Conservation (phyloP, 2,113 vertebrate genomes). For the Cnemophilus loriae region DNA sequence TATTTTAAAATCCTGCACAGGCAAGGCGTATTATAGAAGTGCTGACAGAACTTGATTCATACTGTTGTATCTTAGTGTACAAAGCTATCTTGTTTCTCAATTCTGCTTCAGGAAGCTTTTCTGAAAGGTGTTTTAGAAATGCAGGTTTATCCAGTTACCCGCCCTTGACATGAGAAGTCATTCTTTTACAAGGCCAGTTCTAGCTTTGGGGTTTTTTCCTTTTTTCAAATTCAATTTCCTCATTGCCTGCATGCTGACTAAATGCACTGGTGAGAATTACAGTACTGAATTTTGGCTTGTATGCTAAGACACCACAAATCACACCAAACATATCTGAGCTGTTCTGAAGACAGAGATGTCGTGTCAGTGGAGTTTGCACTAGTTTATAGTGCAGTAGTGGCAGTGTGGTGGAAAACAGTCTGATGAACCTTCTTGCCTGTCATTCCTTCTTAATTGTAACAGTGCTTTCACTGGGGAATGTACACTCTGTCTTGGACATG, state of each 20-base stretch:
- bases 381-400: not conserved
- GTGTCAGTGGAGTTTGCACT: not conserved
- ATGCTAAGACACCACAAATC: not conserved
- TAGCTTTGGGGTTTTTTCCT: not conserved
- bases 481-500: not conserved
- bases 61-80: not conserved
- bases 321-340: not conserved
- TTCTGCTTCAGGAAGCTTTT: slow-evolving; percentile 30
- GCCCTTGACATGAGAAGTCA: not conserved
- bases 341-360: not conserved
- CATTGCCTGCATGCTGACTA: not conserved
- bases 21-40: not conserved
- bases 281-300: not conserved
- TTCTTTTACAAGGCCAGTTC: not conserved
- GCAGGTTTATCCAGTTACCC: slow-evolving; percentile 58
- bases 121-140: slow-evolving; percentile 40
- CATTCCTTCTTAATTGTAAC: not conserved
- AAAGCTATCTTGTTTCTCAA: slow-evolving; percentile 37
- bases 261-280: not conserved
- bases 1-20: not conserved
- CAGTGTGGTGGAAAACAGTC: not conserved
- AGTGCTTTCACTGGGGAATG: not conserved
- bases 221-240: not conserved
- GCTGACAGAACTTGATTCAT: not conserved
- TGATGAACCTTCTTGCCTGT: not conserved